phyloP scores from a whole-genome alignment of 2,113 vertebrate genomes.

The Semicossyphus pulcher region DNA sequence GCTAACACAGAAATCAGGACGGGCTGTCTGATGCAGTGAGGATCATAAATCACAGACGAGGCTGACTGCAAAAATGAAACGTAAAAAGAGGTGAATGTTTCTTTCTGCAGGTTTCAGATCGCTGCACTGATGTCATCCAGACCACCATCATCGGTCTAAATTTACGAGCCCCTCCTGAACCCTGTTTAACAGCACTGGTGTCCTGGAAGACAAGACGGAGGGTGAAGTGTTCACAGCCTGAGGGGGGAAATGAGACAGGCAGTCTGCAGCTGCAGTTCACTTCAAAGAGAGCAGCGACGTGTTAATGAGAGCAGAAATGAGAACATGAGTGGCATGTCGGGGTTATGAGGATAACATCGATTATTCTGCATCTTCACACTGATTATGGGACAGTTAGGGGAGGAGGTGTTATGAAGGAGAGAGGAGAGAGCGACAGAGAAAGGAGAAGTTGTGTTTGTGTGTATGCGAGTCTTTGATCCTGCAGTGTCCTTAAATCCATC shows the following conservation, averaged over 20 bases:
- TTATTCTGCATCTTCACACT: slow-evolving; percentile 3
- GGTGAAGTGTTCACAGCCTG: neutral
- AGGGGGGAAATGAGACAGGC: neutral
- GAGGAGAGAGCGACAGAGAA: neutral
- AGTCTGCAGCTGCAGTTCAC: neutral
- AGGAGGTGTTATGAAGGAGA: neutral
- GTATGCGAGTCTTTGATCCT: neutral
- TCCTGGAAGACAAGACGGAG: slow-evolving; percentile 1
- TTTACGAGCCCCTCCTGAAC: neutral
- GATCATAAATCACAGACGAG: too few species aligned
- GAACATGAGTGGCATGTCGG: neutral
- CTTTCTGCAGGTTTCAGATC: too few species aligned
- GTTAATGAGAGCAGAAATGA: neutral
- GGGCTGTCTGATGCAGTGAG: too few species aligned
- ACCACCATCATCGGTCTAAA: neutral
- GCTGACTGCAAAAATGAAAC: too few species aligned
- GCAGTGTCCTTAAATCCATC: neutral
- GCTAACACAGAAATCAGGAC: too few species aligned
- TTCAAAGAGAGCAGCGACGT: neutral
- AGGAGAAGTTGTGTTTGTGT: neutral
- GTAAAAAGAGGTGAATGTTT: too few species aligned
- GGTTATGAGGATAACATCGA: neutral
- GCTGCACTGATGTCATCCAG: too few species aligned
- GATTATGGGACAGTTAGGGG: slow-evolving; percentile 12
- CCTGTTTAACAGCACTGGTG: neutral